Evolutionary conservation across 2,797 vertebrate genomes (phyloP), one percentile per base, ranked within the genome.

Genomic region (Sebastes steindachneri): DNA sequence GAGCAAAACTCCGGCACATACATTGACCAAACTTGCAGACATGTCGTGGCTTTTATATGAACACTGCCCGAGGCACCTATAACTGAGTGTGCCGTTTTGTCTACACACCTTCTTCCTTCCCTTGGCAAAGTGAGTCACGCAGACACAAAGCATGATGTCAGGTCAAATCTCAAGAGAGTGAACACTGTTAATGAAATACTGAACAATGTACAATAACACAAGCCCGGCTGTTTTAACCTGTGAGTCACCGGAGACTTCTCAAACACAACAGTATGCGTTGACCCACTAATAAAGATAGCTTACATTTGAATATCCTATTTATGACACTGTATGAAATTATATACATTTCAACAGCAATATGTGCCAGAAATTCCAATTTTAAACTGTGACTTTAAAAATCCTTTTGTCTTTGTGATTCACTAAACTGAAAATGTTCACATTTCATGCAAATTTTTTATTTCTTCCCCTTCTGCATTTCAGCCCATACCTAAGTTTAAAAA

Each of bases 101-200:
- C 93, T 90, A 83, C 70, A 86, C 84, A 91, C 90, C 87, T 90
- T 89, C 87, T 94, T 93, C 92, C 91, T 94, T 94, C 91, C 93
- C 79, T 65, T 83, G 75, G 81, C 79, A 82, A 89, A 91, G 72
- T 94, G 94, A 95, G 73, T 94, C 94, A 95, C 84, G 65, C 75
- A 88, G 88, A 92, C 91, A 94, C 90, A 94, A 95, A 94, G 86
- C 85, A 89, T 92, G 89, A 93, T 91, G 89, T 92, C 91, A 94
- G 83, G 88, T 87, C 70, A 87, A 86, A 88, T 90, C 92, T 87
- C 89, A 73, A 68, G 84, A 91, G 92, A 87, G 79, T 77, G 76
- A 88, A 85, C 71, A 75, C 73, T 81, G 86, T 85, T 90, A 92
- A 93, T 89, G 80, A 92, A 94, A 91, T 85, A 75, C 74, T 76